Evolutionary conservation across 2,888 invertebrate genomes (phyloP).

Genomic region (Agrochola lychnidis): DNA sequence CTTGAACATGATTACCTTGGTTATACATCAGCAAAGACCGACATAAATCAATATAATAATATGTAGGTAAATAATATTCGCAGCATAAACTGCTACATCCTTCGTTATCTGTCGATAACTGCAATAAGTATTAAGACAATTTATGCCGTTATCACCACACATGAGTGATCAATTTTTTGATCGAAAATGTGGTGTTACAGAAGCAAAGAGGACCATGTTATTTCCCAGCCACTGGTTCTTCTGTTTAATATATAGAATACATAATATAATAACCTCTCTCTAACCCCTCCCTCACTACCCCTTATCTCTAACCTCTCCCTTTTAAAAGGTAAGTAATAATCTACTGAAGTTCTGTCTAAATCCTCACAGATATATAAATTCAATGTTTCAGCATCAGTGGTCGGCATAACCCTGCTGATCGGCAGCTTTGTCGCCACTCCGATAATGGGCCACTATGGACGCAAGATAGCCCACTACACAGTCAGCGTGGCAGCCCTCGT

Average conservation of each 20-base stretch:
- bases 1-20: background rate
- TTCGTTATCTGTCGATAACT: background rate
- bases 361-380: background rate
- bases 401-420: constrained; percentile 75
- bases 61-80: background rate
- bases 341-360: background rate
- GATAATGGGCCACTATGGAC: constrained; percentile 88
- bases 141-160: background rate
- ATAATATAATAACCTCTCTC: no score
- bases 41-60: no score
- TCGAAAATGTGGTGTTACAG: background rate
- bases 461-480: constrained; percentile 86
- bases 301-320: background rate
- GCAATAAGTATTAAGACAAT: background rate
- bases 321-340: background rate
- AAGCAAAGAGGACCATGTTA: background rate
- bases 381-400: constrained; percentile 73
- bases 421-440: constrained; percentile 78
- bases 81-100: background rate
- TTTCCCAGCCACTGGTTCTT: background rate
- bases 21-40: background rate
- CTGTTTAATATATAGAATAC: background rate
- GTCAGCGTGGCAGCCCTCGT: constrained; percentile 84
- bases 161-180: background rate
- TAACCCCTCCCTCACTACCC: background rate